Evolutionary conservation across 2,888 invertebrate species (phyloP).

Genomic region (Pyrrhosoma nymphula): DNA sequence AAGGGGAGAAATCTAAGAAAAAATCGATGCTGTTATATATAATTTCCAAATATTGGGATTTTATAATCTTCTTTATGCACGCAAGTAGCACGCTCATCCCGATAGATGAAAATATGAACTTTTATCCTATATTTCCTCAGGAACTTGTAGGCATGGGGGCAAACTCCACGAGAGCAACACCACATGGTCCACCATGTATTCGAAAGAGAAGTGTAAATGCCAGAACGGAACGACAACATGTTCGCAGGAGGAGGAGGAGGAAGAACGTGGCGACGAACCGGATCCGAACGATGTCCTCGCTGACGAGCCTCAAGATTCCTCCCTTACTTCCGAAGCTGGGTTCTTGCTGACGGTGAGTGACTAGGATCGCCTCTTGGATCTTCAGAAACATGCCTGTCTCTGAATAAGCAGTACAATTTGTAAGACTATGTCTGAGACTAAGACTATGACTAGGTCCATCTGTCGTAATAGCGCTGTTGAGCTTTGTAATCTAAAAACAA

Average conservation of each 20-base stretch:
- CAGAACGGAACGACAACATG: not conserved
- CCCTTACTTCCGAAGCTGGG: not conserved
- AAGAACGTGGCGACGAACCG: not conserved
- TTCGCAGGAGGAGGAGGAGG: not conserved
- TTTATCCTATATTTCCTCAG: not conserved
- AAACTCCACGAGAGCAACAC: not conserved
- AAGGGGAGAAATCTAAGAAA: too few species aligned
- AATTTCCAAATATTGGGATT: too few species aligned
- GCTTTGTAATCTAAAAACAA: too few species aligned
- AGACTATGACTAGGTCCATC: too few species aligned
- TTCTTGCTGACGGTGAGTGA: not conserved
- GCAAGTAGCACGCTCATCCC: too few species aligned
- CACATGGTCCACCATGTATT: not conserved
- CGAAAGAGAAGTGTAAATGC: not conserved
- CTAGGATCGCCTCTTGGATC: not conserved
- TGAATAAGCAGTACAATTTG: too few species aligned
- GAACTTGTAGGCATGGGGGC: not conserved
- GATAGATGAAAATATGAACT: too few species aligned
- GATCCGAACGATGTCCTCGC: not conserved
- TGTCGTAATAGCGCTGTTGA: too few species aligned
- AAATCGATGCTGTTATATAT: too few species aligned
- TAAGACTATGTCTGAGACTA: too few species aligned
- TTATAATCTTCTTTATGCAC: too few species aligned
- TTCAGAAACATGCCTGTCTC: too few species aligned
- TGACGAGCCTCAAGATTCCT: slow-evolving; percentile 9